Evolutionary conservation across 2,888 invertebrate genomes (phyloP).

Genomic region (Oasisia sp.): DNA sequence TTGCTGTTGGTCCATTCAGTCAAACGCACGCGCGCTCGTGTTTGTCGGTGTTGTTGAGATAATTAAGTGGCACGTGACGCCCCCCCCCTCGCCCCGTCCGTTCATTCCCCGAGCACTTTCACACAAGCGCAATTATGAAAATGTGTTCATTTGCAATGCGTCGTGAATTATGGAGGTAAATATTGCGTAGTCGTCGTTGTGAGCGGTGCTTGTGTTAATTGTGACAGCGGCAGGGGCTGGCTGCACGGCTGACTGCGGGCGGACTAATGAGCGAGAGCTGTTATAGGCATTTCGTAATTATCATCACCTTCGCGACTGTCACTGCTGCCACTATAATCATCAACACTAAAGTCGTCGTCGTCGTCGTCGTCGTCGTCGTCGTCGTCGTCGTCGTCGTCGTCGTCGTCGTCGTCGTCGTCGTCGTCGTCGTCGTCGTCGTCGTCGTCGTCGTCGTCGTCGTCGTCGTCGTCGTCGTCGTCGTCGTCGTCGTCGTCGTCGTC

Average conservation of each 20-base stretch:
- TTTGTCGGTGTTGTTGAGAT: neutral
- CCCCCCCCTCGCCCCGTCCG: neutral
- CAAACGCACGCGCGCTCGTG: neutral
- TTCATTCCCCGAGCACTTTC: neutral
- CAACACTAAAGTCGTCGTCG: too few relatives aligned
- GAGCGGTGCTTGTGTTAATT: neutral
- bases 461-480: too few relatives aligned
- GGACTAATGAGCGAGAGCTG: neutral
- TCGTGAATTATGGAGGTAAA: neutral
- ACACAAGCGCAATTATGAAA: neutral
- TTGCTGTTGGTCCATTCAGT: neutral
- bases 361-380: too few relatives aligned
- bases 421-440: too few relatives aligned
- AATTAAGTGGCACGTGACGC: neutral
- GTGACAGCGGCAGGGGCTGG: neutral
- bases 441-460: too few relatives aligned
- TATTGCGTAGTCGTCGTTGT: too few relatives aligned
- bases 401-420: too few relatives aligned
- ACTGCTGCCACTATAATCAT: too few relatives aligned
- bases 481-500: too few relatives aligned
- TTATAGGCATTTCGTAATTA: neutral
- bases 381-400: too few relatives aligned
- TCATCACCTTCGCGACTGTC: neutral
- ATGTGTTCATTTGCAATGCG: constrained; percentile 17
- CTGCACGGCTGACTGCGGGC: neutral